Evolutionary conservation across 2,888 invertebrate species (phyloP).

Genomic region (Xanthia togata): DNA sequence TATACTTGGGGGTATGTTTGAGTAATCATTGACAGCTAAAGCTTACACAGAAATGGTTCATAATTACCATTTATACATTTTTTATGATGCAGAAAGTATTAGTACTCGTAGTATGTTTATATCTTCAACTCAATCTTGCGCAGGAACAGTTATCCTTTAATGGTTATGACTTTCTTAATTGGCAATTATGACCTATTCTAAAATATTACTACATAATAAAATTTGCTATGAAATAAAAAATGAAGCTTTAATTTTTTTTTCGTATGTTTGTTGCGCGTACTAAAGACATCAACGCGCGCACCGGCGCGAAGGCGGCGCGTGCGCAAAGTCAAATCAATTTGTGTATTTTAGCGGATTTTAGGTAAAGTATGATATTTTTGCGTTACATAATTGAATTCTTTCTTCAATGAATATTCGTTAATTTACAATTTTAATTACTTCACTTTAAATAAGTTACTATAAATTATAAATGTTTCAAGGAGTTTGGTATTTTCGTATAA

Average conservation of each 20-base stretch:
- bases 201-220: slow-evolving; percentile 39
- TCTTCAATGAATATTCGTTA: too few relatives aligned
- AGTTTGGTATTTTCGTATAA: too few relatives aligned
- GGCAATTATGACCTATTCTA: slow-evolving; percentile 48
- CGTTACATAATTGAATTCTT: too few relatives aligned
- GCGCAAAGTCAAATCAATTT: slow-evolving; percentile 56
- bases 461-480: too few relatives aligned
- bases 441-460: too few relatives aligned
- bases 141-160: slow-evolving; percentile 60
- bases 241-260: slow-evolving; percentile 10
- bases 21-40: slow-evolving; percentile 58
- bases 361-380: background rate
- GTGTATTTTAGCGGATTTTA: slow-evolving; percentile 12
- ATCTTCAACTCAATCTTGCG: slow-evolving; percentile 47
- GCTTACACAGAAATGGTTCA: slow-evolving; percentile 48
- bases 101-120: slow-evolving; percentile 37
- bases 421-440: too few relatives aligned
- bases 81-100: slow-evolving; percentile 53
- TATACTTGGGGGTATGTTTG: slow-evolving; percentile 18
- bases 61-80: slow-evolving; percentile 52
- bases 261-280: slow-evolving; percentile 46
- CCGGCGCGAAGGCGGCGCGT: slow-evolving; percentile 62
- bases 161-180: slow-evolving; percentile 40
- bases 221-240: slow-evolving; percentile 5
- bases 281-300: slow-evolving; percentile 79